A percentile compares a stretch with the other conserved stretches of the same genome.
These are phyloP conservation scores for Chalcis sispes DNA, from an alignment of 2,888 invertebrate genomes.

Conservation along the genomic window DNA sequence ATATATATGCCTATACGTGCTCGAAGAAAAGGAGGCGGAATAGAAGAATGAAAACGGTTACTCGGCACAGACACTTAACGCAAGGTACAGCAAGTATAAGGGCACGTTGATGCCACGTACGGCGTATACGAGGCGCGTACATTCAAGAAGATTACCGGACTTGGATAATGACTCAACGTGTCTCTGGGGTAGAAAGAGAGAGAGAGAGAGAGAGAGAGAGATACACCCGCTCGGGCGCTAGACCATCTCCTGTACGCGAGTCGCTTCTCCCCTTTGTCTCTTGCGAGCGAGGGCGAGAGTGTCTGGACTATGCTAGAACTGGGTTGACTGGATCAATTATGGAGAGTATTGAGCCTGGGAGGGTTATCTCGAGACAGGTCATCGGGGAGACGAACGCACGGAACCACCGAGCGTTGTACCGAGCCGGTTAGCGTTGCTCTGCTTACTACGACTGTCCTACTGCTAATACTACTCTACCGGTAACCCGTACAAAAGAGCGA, in stretches of 20 bases:
- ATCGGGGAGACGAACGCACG: constrained; percentile 46
- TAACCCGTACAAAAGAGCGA: background rate
- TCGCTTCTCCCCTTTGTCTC: background rate
- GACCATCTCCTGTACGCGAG: background rate
- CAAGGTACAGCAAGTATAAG: too few species aligned
- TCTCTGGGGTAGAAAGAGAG: background rate
- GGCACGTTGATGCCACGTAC: too few species aligned
- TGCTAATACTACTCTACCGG: background rate
- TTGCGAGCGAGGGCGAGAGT: background rate
- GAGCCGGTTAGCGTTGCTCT: too few species aligned
- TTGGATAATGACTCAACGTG: constrained; percentile 37
- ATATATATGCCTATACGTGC: too few species aligned
- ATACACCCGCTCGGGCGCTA: background rate
- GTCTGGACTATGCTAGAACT: constrained; percentile 38
- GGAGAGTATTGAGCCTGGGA: constrained; percentile 47
- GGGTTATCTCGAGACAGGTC: constrained; percentile 50
- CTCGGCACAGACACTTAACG: too few species aligned
- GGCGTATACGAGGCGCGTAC: constrained; percentile 8
- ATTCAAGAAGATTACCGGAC: constrained; percentile 21
- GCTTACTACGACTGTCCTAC: background rate
- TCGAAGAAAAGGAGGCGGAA: background rate
- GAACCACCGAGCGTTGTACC: background rate
- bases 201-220: background rate
- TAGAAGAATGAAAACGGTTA: background rate
- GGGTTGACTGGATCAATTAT: constrained; percentile 56